Conservation (phyloP, 2,797 vertebrate genomes). For the Myoxocephalus aenaeus region DNA sequence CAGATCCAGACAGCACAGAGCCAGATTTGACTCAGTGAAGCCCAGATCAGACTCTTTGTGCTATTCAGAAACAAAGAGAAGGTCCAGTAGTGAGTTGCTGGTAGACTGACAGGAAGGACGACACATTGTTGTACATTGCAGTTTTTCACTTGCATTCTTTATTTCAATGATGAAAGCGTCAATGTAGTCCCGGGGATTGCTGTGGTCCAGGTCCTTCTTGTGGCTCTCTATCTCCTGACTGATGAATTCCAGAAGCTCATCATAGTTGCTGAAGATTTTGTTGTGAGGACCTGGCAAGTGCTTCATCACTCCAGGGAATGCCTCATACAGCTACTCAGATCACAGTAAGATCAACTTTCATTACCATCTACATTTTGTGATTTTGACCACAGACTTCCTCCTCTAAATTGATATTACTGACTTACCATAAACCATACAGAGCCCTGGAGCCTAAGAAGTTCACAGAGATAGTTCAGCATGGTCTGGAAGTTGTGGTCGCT, state of each 20-base stretch:
- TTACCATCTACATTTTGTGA: background rate
- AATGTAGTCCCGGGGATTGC: constrained; percentile 79
- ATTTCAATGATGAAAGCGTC: constrained; percentile 85
- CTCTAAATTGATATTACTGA: background rate
- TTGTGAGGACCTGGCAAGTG: constrained; percentile 79
- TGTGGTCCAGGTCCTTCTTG: constrained; percentile 78
- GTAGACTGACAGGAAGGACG: rapidly evolving
- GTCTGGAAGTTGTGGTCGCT: constrained; percentile 67
- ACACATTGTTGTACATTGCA: no score
- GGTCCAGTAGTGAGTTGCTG: background rate
- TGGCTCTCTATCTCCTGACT: constrained; percentile 72
- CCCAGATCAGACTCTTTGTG: constrained; percentile 45
- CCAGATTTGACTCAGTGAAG: constrained; percentile 83
- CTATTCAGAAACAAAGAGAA: constrained; percentile 48
- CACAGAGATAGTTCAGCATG: constrained; percentile 62
- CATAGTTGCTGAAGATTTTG: constrained; percentile 53
- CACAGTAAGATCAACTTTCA: background rate
- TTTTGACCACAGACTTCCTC: background rate
- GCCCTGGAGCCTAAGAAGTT: constrained; percentile 58
- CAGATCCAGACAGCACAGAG: constrained; percentile 80
- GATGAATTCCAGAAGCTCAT: constrained; percentile 72
- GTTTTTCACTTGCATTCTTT: constrained; percentile 68
- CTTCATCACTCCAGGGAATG: constrained; percentile 74
- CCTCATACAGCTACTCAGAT: constrained; percentile 64
- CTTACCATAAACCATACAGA: constrained; percentile 69